Base-by-base conservation (phyloP, 2,113 vertebrate genomes). In the Oreocharis arfaki region DNA sequence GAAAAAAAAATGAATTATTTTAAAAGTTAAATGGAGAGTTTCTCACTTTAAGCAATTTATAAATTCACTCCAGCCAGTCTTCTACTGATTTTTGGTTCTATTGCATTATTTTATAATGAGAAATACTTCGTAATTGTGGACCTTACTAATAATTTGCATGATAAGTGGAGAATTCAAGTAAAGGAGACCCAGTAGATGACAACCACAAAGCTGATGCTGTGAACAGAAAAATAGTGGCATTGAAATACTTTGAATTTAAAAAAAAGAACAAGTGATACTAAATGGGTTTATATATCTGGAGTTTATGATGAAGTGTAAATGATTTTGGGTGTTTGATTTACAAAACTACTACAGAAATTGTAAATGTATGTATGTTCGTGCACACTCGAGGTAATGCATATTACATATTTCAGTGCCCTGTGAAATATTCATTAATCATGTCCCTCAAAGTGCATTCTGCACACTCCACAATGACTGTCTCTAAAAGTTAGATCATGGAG, bases 21-120 rank as follows among this genome's bases (percentile, higher is more conserved):
- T 96, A 97, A 97, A 95, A 89, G 79, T 95, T 97, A 97, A 97
- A 97, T 93, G 71, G 56, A 95, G 61, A 96, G 55, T 83, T 97
- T 97, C 92, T 69, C 56, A 74, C 80, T 97, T 96, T 80, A 97
- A 96, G 80, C 56, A 27, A 85, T 96, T 96, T 96, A 97, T 83
- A 93, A 96, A 96, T 96, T 97, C 89, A 95, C 63, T 88, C 63
- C 77, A 94, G 71, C 69, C 79, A 94, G 18, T 80, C 49, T 82
- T 83, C 86, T 91, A 87, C 52, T 88, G 53, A 76, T 91, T 96
- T 96, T 94, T 81, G 27, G 69, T 74, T 95, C 97, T 96, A 83
- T 96, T 92, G 93, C 47, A 96, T 97, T 96, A 87, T 94, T 97
- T 97, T 95, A 92, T 90, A 94, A 95, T 96, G 86, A 95, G 70